A percentile compares a stretch with the other conserved stretches of the same genome.
Conservation (phyloP, 2,113 vertebrate genomes). For the Pomatostomus ruficeps region DNA sequence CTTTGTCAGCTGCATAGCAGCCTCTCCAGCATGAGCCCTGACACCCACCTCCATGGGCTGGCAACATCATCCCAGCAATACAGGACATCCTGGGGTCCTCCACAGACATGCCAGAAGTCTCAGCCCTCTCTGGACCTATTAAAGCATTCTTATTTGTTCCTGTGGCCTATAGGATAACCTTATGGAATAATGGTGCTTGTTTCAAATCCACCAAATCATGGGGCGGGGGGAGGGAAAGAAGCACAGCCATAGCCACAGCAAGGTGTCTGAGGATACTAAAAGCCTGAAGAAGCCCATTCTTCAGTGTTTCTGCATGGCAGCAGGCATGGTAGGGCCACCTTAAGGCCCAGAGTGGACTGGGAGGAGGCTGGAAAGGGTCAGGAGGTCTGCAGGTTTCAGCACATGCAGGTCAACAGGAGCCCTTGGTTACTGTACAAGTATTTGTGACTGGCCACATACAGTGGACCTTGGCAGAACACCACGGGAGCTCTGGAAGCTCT, state of each 20-base stretch:
- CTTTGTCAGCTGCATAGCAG: not conserved
- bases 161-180: not conserved
- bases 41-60: not conserved
- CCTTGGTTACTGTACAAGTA: not conserved
- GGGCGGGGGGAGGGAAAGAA: fast-evolving
- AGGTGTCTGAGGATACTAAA: not conserved
- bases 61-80: not conserved
- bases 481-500: not conserved
- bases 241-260: not conserved
- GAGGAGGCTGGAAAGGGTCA: not conserved
- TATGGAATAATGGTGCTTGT: not conserved
- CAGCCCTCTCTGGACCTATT: not conserved
- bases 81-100: not conserved
- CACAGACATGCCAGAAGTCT: not conserved
- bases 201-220: not conserved
- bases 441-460: not conserved
- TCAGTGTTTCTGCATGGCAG: not conserved
- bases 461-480: fast-evolving
- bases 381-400: not conserved
- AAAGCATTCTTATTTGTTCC: not conserved
- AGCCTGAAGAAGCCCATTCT: not conserved
- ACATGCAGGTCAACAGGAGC: not conserved
- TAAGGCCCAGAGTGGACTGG: not conserved
- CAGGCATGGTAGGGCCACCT: not conserved
- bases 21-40: not conserved